These are phyloP conservation scores for Dipodomys stephensi DNA, from an alignment of 2,113 vertebrate species.

Conservation along the genomic window DNA sequence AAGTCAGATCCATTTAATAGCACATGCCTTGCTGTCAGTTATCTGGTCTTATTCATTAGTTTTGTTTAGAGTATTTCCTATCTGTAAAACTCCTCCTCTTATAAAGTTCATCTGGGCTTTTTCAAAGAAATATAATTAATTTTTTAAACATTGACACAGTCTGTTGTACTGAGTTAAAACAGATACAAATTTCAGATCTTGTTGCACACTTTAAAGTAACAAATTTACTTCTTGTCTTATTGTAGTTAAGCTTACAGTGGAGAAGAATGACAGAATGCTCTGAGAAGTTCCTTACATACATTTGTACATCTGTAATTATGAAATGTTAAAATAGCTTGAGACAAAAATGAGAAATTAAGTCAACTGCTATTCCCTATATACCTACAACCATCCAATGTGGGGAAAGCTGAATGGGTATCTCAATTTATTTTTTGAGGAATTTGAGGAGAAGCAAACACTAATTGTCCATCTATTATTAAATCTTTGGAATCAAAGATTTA, in stretches of 20 bases:
- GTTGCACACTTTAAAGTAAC: slow-evolving; percentile 25
- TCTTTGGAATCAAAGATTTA: background rate
- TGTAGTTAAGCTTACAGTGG: background rate
- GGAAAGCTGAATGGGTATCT: background rate
- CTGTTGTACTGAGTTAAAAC: background rate
- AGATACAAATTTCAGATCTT: background rate
- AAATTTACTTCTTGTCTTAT: background rate
- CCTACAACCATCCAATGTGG: background rate
- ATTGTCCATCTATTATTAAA: background rate
- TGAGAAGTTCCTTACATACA: slow-evolving; percentile 16
- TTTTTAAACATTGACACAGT: background rate
- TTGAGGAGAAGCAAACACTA: background rate
- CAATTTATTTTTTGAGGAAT: slow-evolving; percentile 45
- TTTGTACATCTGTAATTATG: background rate
- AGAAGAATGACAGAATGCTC: background rate
- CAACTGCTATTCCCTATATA: background rate
- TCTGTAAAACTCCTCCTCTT: background rate
- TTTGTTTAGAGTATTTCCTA: background rate
- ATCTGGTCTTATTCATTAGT: background rate
- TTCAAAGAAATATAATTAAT: background rate
- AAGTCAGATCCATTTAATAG: background rate
- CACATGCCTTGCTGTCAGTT: background rate
- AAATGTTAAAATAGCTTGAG: slow-evolving; percentile 53
- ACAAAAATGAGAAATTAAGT: slow-evolving; percentile 48
- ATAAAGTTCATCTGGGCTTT: background rate